Conservation (phyloP, 1,140 invertebrate species). For the Zophobas atratus region DNA sequence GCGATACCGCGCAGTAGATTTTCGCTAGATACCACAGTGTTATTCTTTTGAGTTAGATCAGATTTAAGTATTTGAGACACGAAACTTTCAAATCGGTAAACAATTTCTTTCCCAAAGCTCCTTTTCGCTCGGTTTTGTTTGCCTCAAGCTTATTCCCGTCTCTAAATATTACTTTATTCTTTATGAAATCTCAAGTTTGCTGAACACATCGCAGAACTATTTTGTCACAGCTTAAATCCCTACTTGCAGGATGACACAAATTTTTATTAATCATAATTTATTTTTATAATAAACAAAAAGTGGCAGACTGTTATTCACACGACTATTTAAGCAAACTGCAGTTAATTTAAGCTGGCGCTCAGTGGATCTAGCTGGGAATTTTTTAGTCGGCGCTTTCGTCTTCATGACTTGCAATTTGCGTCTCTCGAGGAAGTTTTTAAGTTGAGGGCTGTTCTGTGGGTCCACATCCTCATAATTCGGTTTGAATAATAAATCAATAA, state of each 20-base stretch:
- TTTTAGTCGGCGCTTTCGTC: background rate
- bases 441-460: background rate
- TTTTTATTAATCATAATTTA: too few relatives aligned
- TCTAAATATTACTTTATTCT: too few relatives aligned
- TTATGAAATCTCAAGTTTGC: too few relatives aligned
- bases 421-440: constrained; percentile 7
- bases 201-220: too few relatives aligned
- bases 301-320: too few relatives aligned
- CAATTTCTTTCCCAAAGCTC: background rate
- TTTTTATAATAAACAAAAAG: too few relatives aligned
- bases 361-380: background rate
- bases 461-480: constrained; percentile 11
- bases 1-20: background rate
- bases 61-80: background rate
- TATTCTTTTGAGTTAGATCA: background rate
- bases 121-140: background rate
- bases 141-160: too few relatives aligned
- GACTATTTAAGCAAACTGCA: background rate
- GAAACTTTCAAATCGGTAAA: background rate
- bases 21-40: background rate
- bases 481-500: constrained; percentile 28
- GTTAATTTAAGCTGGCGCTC: background rate
- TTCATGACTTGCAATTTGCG: constrained; percentile 1
- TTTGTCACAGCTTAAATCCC: too few relatives aligned
- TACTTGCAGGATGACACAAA: too few relatives aligned